These are phyloP conservation scores for Stratiomys singularior DNA, from an alignment of 2,888 invertebrate species.

Conservation along the genomic window DNA sequence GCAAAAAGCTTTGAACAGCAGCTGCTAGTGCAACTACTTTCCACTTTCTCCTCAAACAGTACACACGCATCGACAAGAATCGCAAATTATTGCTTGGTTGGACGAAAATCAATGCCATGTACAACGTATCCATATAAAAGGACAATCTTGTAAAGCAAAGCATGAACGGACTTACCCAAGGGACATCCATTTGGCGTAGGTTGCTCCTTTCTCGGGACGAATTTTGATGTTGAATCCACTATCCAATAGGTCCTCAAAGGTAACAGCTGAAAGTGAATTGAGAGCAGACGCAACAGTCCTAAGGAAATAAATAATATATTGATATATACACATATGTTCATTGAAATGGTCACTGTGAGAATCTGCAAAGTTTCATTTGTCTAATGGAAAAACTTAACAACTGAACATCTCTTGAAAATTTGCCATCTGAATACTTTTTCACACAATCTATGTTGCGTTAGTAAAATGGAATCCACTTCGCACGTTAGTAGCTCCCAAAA, in stretches of 20 bases:
- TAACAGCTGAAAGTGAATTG: constrained; percentile 91
- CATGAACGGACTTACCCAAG: constrained; percentile 67
- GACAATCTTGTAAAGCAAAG: background rate
- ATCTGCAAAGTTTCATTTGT: background rate
- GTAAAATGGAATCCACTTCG: too few relatives aligned
- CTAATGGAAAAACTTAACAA: background rate
- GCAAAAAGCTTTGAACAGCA: background rate
- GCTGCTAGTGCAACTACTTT: background rate
- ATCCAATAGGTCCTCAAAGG: constrained; percentile 86
- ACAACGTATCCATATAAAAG: background rate
- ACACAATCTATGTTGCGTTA: too few relatives aligned
- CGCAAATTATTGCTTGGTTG: constrained; percentile 9
- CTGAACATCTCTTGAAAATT: too few relatives aligned
- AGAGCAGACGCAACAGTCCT: constrained; percentile 96
- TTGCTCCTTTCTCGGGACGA: constrained; percentile 80
- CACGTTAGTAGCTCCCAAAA: too few relatives aligned
- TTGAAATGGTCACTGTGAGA: background rate
- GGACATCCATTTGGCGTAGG: constrained; percentile 76
- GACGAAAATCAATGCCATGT: constrained; percentile 3
- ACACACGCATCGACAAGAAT: constrained; percentile 4
- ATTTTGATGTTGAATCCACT: constrained; percentile 77
- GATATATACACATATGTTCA: too few relatives aligned
- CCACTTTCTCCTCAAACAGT: background rate
- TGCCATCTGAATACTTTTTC: background rate
- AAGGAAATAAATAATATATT: constrained; percentile 50